Percentiles rank a stretch among this genome's conserved stretches.
Evolutionary conservation across 2,888 invertebrate species (phyloP).

Genomic region (Anodontia alba): DNA sequence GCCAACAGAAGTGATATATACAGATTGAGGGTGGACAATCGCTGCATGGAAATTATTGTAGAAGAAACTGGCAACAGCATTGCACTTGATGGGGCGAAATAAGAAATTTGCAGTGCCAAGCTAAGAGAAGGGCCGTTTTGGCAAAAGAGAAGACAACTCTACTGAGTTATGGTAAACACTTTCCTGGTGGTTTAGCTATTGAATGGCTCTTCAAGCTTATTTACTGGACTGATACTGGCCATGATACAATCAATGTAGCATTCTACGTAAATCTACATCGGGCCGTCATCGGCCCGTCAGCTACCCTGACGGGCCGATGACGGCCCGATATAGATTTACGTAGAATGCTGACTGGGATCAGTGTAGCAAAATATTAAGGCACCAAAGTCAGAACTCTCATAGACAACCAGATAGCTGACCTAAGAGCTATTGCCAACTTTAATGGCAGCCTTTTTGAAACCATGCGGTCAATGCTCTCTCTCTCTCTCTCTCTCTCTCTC

Average conservation of each 20-base stretch:
- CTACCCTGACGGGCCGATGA: no score
- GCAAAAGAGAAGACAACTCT: slow-evolving; percentile 37
- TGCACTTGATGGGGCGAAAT: slow-evolving; percentile 96
- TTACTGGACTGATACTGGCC: slow-evolving; percentile 94
- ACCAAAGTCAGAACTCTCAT: no score
- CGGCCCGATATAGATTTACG: no score
- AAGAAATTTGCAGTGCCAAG: slow-evolving; percentile 90
- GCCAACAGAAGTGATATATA: slow-evolving; percentile 95
- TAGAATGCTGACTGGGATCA: no score
- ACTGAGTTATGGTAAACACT: slow-evolving; percentile 88
- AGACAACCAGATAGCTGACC: no score
- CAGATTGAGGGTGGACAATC: slow-evolving; percentile 92
- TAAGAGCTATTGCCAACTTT: no score
- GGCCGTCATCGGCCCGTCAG: no score
- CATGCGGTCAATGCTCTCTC: no score
- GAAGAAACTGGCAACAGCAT: slow-evolving; percentile 96
- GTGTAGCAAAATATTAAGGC: no score
- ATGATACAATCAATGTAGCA: slow-evolving; percentile 95
- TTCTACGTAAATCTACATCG: no score
- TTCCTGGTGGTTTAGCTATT: slow-evolving; percentile 98
- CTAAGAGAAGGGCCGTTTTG: slow-evolving; percentile 89
- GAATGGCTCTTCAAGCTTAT: slow-evolving; percentile 99
- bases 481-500: no score
- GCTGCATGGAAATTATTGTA: slow-evolving; percentile 91
- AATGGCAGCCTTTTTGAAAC: no score